Conservation (phyloP, 2,113 vertebrate genomes). For the Athene noctua region DNA sequence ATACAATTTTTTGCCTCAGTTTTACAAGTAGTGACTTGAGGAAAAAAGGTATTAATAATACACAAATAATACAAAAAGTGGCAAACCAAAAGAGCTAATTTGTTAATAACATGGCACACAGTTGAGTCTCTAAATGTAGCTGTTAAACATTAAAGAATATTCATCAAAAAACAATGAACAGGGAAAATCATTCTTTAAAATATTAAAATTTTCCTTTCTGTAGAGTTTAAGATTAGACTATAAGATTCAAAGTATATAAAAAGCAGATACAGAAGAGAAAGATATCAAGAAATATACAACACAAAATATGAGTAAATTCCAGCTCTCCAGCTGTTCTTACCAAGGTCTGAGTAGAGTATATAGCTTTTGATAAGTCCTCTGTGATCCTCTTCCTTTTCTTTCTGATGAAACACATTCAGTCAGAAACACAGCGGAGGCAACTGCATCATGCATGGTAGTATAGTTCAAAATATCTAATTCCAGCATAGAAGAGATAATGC, state of each 20-base stretch:
- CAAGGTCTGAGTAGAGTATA: neutral
- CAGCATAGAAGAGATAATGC: neutral
- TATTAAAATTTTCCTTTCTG: neutral
- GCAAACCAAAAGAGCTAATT: neutral
- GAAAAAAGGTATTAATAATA: neutral
- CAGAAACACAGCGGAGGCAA: neutral
- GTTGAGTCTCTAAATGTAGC: neutral
- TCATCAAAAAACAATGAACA: neutral
- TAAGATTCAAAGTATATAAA: neutral
- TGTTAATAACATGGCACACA: neutral
- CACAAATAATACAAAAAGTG: neutral
- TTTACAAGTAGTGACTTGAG: neutral
- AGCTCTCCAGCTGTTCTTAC: neutral
- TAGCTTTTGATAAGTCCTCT: neutral
- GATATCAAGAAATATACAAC: neutral
- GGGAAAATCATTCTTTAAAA: neutral
- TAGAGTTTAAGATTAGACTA: neutral
- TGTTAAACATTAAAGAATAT: neutral
- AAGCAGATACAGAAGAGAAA: neutral
- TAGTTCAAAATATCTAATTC: neutral
- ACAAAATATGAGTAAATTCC: neutral
- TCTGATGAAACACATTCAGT: slow-evolving; percentile 16
- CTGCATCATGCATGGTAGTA: neutral
- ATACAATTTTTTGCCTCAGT: neutral
- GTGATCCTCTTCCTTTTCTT: slow-evolving; percentile 11